Conservation (phyloP, 2,797 vertebrate genomes). For the Anabacerthia variegaticeps region DNA sequence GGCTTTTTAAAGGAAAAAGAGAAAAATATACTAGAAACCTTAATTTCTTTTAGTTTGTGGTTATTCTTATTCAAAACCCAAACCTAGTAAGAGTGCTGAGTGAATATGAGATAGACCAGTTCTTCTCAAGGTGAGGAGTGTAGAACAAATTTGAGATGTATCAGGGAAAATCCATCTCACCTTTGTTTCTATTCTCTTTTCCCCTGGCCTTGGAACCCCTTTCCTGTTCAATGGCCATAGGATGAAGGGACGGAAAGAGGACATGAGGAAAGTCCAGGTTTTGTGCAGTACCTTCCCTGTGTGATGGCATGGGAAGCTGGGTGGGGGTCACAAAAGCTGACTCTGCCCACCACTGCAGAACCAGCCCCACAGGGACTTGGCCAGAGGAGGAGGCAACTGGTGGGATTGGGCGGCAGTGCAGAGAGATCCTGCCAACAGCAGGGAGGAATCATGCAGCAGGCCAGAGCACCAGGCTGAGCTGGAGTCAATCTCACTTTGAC, state of each 20-base stretch:
- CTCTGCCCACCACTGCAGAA: not conserved
- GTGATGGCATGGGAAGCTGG: not conserved
- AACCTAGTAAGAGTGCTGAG: not conserved
- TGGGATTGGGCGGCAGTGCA: not conserved
- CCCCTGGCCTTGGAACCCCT: not conserved
- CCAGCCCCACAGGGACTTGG: rapidly evolving
- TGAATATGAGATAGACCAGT: not conserved
- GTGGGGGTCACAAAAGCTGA: not conserved
- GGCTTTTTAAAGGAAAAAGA: not conserved
- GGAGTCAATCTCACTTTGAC: not conserved
- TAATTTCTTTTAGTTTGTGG: not conserved
- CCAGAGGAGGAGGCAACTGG: not conserved
- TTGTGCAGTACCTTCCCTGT: not conserved
- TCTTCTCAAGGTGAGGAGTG: not conserved
- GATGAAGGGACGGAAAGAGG: not conserved
- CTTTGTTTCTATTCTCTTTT: not conserved
- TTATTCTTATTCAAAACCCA: not conserved
- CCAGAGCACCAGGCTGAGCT: not conserved
- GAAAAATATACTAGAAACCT: not conserved
- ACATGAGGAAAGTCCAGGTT: not conserved
- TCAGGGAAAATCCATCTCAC: not conserved
- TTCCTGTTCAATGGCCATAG: not conserved
- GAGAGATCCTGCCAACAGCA: not conserved
- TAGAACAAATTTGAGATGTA: not conserved
- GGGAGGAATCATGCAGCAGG: too few species aligned